Evolutionary conservation across 92 coral and sea anemone genomes (phyloP).

Genomic region (Phenganax marumi): DNA sequence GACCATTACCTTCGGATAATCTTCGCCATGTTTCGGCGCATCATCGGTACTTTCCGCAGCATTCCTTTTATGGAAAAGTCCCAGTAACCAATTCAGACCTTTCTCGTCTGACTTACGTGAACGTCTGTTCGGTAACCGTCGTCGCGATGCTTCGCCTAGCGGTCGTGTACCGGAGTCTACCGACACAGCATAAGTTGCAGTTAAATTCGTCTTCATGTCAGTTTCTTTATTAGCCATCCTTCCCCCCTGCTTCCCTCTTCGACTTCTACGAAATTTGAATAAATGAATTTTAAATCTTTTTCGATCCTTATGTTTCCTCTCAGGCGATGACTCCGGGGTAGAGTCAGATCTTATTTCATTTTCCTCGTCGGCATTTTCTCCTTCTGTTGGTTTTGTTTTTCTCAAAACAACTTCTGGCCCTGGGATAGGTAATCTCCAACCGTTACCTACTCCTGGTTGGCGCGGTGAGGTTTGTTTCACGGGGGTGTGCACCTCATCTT

Average conservation of each 20-base stretch:
- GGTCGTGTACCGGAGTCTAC: conserved; percentile 39
- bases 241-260: conserved; percentile 5
- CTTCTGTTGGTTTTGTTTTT: conserved; percentile 7
- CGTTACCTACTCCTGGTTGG: conserved; percentile 6
- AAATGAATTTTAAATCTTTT: conserved; percentile 17
- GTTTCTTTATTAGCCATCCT: background rate
- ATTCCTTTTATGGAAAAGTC: conserved; percentile 26
- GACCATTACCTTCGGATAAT: background rate
- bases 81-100: conserved; percentile 21
- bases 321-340: conserved; percentile 1
- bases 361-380: background rate
- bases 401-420: conserved; percentile 9
- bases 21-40: background rate
- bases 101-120: conserved; percentile 20
- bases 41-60: background rate
- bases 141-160: conserved; percentile 26
- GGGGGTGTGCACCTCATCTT: background rate
- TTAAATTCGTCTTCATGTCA: conserved; percentile 13
- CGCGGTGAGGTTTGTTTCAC: background rate
- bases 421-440: conserved; percentile 27
- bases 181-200: conserved; percentile 5
- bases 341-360: background rate
- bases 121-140: conserved; percentile 20
- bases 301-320: background rate
- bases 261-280: conserved; percentile 30